Percentiles rank a stretch among this genome's conserved stretches.
Conservation (phyloP, 92 coral and sea anemone genomes). For the Epizoanthus fatuus region DNA sequence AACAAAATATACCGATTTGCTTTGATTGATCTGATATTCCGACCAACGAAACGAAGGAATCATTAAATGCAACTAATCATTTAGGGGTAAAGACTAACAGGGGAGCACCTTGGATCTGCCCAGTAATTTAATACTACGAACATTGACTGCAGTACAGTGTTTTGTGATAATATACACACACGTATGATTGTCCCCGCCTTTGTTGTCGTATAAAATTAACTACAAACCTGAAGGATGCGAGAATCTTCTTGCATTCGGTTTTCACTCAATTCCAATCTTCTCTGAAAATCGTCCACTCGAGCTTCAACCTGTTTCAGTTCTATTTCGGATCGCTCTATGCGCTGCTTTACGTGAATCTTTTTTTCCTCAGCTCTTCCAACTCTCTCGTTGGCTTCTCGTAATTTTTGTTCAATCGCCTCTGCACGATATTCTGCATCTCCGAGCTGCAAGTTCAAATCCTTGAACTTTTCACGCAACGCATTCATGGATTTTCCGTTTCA, state of each 20-base stretch:
- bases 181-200: not conserved
- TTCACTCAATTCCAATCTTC: not conserved
- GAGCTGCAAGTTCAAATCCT: conserved; percentile 1
- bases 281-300: not conserved
- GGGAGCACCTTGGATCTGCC: no score
- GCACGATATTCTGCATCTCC: conserved; percentile 6
- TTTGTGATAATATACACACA: no score
- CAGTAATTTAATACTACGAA: no score
- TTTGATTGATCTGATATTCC: no score
- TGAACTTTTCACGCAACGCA: conserved; percentile 29
- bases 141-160: no score
- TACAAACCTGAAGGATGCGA: conserved; percentile 12
- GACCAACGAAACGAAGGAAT: no score
- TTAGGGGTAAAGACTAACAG: no score
- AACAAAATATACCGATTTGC: no score
- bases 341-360: conserved; percentile 2
- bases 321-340: conserved; percentile 4
- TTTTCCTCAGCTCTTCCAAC: conserved; percentile 6
- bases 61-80: no score
- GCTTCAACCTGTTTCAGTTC: conserved; percentile 6
- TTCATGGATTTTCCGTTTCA: conserved; percentile 7
- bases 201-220: not conserved
- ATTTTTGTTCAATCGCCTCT: not conserved
- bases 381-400: conserved; percentile 6
- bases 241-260: not conserved